These are phyloP conservation scores for Calypte anna DNA, from an alignment of 2,113 vertebrate genomes.

Conservation along the genomic window DNA sequence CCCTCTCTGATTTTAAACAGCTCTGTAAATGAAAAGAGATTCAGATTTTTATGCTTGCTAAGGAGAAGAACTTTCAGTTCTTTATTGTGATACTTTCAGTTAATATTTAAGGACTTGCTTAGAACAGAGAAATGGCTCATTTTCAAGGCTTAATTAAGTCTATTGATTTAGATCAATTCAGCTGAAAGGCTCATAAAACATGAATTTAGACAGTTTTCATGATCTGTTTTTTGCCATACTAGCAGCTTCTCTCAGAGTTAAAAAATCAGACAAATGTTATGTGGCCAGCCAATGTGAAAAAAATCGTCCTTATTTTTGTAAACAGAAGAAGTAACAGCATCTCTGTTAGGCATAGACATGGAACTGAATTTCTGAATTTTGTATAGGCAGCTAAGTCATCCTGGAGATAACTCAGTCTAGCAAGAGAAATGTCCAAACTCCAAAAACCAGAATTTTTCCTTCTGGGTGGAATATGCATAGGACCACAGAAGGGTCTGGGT, in stretches of 20 bases:
- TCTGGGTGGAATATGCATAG: not conserved
- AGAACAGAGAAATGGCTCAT: not conserved
- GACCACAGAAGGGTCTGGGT: no score
- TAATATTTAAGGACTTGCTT: not conserved
- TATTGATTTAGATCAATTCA: not conserved
- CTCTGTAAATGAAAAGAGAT: not conserved
- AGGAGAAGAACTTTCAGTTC: not conserved
- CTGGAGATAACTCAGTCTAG: not conserved
- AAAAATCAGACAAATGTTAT: not conserved
- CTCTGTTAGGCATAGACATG: not conserved
- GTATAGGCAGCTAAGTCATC: not conserved
- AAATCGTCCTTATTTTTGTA: not conserved
- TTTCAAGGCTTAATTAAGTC: not conserved
- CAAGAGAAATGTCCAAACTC: not conserved
- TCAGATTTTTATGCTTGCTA: not conserved
- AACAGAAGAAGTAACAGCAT: not conserved
- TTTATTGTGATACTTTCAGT: not conserved
- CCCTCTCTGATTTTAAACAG: not conserved
- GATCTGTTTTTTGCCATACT: not conserved
- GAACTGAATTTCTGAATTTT: conserved; percentile 3
- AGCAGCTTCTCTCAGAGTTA: not conserved
- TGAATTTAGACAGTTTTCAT: not conserved
- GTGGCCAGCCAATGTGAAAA: not conserved
- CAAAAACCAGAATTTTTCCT: not conserved
- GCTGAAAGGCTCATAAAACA: not conserved